phyloP scores from a whole-genome alignment of 2,797 vertebrate genomes.

The Psittacula derbiana region DNA sequence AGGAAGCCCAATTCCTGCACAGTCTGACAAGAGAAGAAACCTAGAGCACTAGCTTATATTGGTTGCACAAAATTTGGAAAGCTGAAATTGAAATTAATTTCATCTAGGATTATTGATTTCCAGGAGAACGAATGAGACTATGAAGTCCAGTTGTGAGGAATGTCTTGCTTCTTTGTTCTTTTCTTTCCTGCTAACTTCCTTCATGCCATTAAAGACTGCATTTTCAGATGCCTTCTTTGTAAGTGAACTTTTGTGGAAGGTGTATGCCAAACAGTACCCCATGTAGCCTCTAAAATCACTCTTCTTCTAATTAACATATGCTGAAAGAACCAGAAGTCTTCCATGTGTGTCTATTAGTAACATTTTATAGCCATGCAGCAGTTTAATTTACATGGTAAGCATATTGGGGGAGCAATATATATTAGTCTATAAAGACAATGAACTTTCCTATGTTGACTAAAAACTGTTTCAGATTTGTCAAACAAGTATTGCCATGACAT shows the following conservation, averaged over 20 bases:
- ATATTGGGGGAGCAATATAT: background rate
- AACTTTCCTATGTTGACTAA: background rate
- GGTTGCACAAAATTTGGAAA: background rate
- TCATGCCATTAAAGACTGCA: background rate
- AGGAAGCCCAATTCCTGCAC: background rate
- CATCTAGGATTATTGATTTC: background rate
- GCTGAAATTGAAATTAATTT: background rate
- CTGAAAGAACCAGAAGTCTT: background rate
- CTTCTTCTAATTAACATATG: background rate
- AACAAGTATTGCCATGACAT: background rate
- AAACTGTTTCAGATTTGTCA: background rate
- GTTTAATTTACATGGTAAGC: background rate
- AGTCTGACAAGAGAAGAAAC: background rate
- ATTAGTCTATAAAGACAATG: background rate
- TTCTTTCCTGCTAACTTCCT: background rate
- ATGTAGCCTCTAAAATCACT: background rate
- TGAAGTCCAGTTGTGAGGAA: background rate
- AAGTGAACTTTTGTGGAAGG: background rate
- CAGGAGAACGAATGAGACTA: background rate
- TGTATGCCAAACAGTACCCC: background rate
- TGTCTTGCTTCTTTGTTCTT: background rate
- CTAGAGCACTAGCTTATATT: background rate
- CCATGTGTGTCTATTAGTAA: background rate
- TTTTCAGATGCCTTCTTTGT: background rate
- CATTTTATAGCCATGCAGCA: background rate